Conservation (phyloP, 2,113 vertebrate genomes). For the Hemicordylus capensis region DNA sequence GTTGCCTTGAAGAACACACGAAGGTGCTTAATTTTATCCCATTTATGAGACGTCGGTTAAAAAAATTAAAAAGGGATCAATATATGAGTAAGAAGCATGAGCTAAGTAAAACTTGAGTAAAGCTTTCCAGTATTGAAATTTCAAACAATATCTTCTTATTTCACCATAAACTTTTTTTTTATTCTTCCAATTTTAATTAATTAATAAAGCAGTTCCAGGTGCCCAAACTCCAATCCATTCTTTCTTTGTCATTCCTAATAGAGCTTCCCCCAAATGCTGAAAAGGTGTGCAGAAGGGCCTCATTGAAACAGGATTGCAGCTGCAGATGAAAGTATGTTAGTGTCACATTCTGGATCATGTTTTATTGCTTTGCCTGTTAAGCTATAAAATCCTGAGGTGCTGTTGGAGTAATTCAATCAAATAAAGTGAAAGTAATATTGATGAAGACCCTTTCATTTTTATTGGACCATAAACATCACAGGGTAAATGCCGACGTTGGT, state of each 20-base stretch:
- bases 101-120: slow-evolving; percentile 29
- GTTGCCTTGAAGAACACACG: not conserved
- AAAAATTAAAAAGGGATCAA: slow-evolving; percentile 31
- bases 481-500: slow-evolving; percentile 36
- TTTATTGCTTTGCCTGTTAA: slow-evolving; percentile 40
- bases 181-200: slow-evolving; percentile 13
- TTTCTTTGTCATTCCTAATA: not conserved
- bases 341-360: slow-evolving; percentile 18
- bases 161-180: slow-evolving; percentile 9
- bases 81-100: too few relatives aligned
- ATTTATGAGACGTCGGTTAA: not conserved
- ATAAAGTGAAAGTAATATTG: slow-evolving; percentile 68
- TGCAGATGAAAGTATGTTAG: slow-evolving; percentile 12
- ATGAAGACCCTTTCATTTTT: slow-evolving; percentile 66
- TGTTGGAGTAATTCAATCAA: slow-evolving; percentile 61
- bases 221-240: not conserved
- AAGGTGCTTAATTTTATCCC: not conserved
- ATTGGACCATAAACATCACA: slow-evolving; percentile 61
- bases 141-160: slow-evolving; percentile 1
- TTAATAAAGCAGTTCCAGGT: not conserved
- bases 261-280: not conserved
- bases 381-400: slow-evolving; percentile 55
- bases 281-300: not conserved
- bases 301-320: not conserved
- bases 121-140: slow-evolving; percentile 24